Percentiles rank a stretch among this genome's conserved stretches.
These are phyloP conservation scores for Ammospiza nelsoni DNA, from an alignment of 2,113 vertebrate genomes.

Conservation along the genomic window DNA sequence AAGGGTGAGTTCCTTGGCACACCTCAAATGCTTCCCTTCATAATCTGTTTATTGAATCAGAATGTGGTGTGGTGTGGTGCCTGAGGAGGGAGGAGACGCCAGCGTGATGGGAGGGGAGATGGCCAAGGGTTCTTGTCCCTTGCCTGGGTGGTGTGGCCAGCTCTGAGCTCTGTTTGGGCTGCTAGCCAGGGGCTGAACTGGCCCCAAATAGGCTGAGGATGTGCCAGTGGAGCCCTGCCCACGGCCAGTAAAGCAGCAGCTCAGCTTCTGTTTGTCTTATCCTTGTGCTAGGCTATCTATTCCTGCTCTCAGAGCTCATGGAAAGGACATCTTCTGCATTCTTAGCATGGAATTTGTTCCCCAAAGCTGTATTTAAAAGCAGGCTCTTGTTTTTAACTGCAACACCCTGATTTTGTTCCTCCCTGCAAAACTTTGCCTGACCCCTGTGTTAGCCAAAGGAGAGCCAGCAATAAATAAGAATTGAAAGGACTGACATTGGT, in stretches of 20 bases:
- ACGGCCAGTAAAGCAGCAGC: not conserved
- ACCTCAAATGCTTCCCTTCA: not conserved
- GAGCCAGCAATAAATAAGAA: not conserved
- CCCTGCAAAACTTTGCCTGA: not conserved
- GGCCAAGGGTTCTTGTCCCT: not conserved
- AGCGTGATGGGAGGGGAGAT: fast-evolving
- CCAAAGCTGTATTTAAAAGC: not conserved
- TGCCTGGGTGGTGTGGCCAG: fast-evolving
- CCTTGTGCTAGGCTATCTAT: fast-evolving
- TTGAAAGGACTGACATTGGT: not conserved
- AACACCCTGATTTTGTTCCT: not conserved
- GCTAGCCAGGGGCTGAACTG: not conserved
- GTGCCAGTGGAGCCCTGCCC: fast-evolving
- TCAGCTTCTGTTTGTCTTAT: not conserved
- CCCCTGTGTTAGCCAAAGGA: not conserved
- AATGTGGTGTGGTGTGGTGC: fast-evolving
- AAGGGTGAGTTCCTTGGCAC: conserved; percentile 29
- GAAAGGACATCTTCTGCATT: not conserved
- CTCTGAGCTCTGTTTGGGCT: not conserved
- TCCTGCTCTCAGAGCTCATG: not conserved
- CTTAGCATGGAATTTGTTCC: not conserved
- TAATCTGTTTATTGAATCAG: not conserved
- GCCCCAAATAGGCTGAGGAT: not conserved
- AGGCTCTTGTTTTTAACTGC: not conserved
- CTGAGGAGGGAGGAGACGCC: not conserved